phyloP scores from a whole-genome alignment of 2,888 invertebrate genomes.

The Panopea generosa region DNA sequence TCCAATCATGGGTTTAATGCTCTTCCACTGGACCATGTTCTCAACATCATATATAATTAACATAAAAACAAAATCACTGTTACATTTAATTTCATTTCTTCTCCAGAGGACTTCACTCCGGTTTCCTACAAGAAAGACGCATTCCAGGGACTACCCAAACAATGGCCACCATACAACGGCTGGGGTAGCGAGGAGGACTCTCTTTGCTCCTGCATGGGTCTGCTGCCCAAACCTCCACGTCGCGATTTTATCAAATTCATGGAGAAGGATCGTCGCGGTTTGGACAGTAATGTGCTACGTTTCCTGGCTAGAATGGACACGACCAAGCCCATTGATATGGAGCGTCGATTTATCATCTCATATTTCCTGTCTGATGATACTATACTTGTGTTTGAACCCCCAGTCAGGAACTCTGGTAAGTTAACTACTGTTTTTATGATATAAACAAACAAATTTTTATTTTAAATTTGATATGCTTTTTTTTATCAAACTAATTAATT shows the following conservation, averaged over 20 bases:
- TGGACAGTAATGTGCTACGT: constrained; percentile 91
- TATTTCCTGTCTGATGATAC: constrained; percentile 85
- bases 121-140: constrained; percentile 83
- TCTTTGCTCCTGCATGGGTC: constrained; percentile 93
- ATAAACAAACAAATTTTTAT: no score
- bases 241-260: constrained; percentile 92
- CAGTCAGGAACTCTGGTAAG: constrained; percentile 84
- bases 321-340: constrained; percentile 86
- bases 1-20: no score
- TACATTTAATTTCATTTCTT: no score
- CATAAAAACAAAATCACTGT: no score
- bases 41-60: no score
- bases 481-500: no score
- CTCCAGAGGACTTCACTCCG: constrained; percentile 88
- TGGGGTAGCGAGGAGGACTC: constrained; percentile 96
- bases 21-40: no score
- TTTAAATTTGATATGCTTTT: no score
- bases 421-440: no score
- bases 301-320: constrained; percentile 92
- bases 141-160: constrained; percentile 32
- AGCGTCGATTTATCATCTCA: constrained; percentile 84
- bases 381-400: constrained; percentile 84
- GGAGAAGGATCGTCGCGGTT: constrained; percentile 90
- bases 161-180: constrained; percentile 95
- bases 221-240: constrained; percentile 91